Conservation (phyloP, 2,113 vertebrate species). For the Fregata magnificens region DNA sequence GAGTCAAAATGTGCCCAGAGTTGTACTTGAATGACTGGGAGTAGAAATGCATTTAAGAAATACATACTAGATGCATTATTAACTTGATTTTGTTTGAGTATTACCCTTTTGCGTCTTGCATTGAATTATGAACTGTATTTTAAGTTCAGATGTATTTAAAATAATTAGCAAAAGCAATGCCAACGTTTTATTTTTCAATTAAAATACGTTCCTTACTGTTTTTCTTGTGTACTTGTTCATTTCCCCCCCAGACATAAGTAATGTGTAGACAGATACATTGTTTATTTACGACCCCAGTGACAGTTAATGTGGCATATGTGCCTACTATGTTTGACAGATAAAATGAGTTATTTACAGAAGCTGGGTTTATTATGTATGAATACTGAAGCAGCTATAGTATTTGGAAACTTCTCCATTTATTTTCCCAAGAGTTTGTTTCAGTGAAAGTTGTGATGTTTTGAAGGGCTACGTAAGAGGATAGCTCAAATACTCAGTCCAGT, state of each 20-base stretch:
- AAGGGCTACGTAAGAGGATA: not conserved
- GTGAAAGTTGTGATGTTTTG: not conserved
- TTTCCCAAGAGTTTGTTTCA: constrained; percentile 12
- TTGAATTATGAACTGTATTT: not conserved
- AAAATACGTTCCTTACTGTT: constrained; percentile 1
- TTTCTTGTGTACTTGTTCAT: constrained; percentile 13
- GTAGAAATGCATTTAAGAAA: not conserved
- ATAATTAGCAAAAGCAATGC: constrained; percentile 12
- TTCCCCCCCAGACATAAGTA: constrained; percentile 34
- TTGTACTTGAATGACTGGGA: not conserved
- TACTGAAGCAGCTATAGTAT: not conserved
- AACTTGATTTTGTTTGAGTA: not conserved
- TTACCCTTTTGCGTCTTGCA: not conserved
- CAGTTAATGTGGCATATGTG: constrained; percentile 42
- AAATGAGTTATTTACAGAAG: constrained; percentile 66
- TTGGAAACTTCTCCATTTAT: constrained; percentile 18
- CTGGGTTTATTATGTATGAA: constrained; percentile 55
- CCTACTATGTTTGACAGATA: constrained; percentile 45
- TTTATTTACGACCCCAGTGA: constrained; percentile 55
- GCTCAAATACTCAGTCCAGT: not conserved
- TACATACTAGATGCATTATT: not conserved
- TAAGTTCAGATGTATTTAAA: not conserved
- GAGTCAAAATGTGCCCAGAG: not conserved
- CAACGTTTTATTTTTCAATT: not conserved
- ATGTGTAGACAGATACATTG: constrained; percentile 45